Percentiles rank a stretch among this genome's conserved stretches.
phyloP scores from a whole-genome alignment of 2,797 vertebrate species.

The Anguilla pacifica region DNA sequence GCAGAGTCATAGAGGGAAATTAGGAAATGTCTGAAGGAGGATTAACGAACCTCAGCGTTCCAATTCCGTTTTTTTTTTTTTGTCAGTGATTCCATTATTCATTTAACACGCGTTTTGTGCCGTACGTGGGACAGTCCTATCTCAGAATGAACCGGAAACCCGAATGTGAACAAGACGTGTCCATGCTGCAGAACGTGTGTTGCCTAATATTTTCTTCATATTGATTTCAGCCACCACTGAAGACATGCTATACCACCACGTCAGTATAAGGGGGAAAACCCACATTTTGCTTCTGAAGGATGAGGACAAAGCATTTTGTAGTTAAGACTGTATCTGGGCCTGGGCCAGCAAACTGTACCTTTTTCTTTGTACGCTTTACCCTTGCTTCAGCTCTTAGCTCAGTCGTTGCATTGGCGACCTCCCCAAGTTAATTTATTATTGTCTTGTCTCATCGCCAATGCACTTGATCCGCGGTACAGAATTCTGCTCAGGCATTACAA shows the following conservation, averaged over 20 bases:
- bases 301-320: not conserved
- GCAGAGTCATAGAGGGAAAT: conserved; percentile 35
- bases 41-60: not conserved
- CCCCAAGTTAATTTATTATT: conserved; percentile 45
- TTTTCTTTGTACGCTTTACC: not conserved
- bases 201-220: not conserved
- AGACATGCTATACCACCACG: not conserved
- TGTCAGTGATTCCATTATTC: not conserved
- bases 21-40: conserved; percentile 2
- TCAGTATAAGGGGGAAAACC: not conserved
- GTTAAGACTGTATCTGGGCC: conserved; percentile 11
- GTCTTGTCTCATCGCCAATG: conserved; percentile 33
- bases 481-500: conserved; percentile 44
- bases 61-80: not conserved
- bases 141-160: not conserved
- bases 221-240: not conserved
- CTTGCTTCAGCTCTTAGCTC: not conserved
- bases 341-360: not conserved
- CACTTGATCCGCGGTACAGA: conserved; percentile 28
- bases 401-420: conserved; percentile 7
- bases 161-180: not conserved
- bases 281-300: not conserved
- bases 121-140: not conserved
- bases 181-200: not conserved
- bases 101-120: not conserved